Evolutionary conservation across 2,113 vertebrate genomes (phyloP).

Genomic region (Bufo gargarizans): DNA sequence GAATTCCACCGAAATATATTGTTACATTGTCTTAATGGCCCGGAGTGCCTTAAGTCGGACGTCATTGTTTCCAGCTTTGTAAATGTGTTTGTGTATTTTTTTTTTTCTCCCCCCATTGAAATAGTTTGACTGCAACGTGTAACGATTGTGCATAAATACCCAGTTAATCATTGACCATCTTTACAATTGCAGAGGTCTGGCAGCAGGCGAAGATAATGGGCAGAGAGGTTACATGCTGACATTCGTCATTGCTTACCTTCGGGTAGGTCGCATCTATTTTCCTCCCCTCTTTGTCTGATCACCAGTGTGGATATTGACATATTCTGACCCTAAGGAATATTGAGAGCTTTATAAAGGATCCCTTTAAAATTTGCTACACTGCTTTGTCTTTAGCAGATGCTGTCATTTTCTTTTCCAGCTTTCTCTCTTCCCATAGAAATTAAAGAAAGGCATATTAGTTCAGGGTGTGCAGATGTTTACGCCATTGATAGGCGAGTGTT

Average conservation of each 20-base stretch:
- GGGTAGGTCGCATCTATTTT: constrained; percentile 80
- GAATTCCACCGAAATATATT: constrained; percentile 22
- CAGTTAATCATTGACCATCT: constrained; percentile 76
- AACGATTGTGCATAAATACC: constrained; percentile 57
- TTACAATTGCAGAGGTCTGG: constrained; percentile 89
- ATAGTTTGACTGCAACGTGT: constrained; percentile 20
- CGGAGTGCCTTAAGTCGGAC: constrained; percentile 19
- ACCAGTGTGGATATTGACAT: constrained; percentile 56
- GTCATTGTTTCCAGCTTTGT: constrained; percentile 35
- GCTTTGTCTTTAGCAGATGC: constrained; percentile 37
- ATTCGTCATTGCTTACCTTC: constrained; percentile 96
- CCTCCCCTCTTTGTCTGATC: constrained; percentile 52
- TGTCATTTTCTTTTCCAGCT: constrained; percentile 40
- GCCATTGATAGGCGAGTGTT: constrained; percentile 20
- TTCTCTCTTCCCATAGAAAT: constrained; percentile 33
- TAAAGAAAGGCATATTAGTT: constrained; percentile 47
- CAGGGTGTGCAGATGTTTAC: constrained; percentile 41
- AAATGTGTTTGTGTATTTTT: constrained; percentile 39
- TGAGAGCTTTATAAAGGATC: constrained; percentile 6
- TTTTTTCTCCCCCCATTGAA: constrained; percentile 21
- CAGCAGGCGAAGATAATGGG: constrained; percentile 98
- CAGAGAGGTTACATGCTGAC: constrained; percentile 99
- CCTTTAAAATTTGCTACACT: constrained; percentile 36
- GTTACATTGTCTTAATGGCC: constrained; percentile 22
- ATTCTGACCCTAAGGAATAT: constrained; percentile 52